Base-by-base conservation (phyloP, 1,140 invertebrate species). In the Rhyzopertha dominica region DNA sequence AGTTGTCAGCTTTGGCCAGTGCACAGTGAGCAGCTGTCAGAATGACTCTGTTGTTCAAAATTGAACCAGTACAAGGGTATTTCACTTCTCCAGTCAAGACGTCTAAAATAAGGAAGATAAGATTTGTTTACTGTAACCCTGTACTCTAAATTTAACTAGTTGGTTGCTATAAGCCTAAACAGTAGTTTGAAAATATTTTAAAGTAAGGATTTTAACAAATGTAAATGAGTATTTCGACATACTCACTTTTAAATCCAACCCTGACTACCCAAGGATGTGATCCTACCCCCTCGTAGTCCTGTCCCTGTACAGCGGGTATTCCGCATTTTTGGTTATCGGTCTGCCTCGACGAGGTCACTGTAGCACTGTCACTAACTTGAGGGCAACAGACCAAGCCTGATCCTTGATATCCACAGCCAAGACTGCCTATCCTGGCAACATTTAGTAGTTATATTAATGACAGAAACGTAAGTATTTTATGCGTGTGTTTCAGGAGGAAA, bases 1-100 rank as follows among this genome's bases (percentile, higher is more conserved):
- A 80, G 48, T 76, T 79, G 30, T 79, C 75, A 19, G 79, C 74
- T 58, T 82, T 82, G 1, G 79, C 79, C 30, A 82, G 52, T 4
- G 80, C 80, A 62, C 82, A 85, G 54, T 85, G 82, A 2, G 81
- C 83, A 0, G 82, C 82, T 2, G 82, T 85, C 7, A 85, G 57
- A 20, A 85, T 70, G 9, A 79, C 71, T 26, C 69, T 55, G 40
- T 73, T 73, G 3, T 73, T 75, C 14, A 86, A 76, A 8, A 85
- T 78, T 4, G 80, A 80, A 2, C 81, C 82, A 29, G 79, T 77
- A 55, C 84, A 86, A 0, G 80, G 79, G 64, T 79, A 81, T 14
- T 77, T 73, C 24, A 79, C 70, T 26, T 74, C 74, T 16, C 77
- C 77, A 3, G 69, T 76, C 7, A 75, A 68, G 34, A 75, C 71